These are phyloP conservation scores for Orcinus orca DNA, from an alignment of 2,113 vertebrate genomes.

Conservation along the genomic window DNA sequence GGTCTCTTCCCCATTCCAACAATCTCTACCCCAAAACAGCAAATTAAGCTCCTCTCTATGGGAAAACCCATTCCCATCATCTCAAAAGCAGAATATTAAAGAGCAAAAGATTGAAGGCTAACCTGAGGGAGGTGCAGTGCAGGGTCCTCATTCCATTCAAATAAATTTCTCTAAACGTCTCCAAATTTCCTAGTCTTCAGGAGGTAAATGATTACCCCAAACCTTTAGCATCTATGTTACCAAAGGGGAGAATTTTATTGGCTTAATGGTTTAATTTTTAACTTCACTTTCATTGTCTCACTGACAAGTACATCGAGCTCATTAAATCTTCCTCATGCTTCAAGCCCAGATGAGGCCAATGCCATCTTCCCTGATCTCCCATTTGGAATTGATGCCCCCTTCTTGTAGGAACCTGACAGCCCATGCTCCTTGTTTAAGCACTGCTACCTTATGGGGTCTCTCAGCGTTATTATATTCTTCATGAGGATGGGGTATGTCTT, in stretches of 20 bases:
- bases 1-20: neutral
- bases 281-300: conserved; percentile 45
- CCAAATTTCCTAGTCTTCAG: neutral
- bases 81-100: neutral
- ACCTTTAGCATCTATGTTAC: neutral
- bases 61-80: neutral
- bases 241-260: neutral
- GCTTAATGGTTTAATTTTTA: conserved; percentile 52
- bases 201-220: conserved; percentile 50
- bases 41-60: neutral
- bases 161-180: neutral
- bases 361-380: neutral
- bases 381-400: neutral
- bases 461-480: neutral
- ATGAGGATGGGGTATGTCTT: neutral
- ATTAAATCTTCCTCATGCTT: neutral
- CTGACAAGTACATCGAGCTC: neutral
- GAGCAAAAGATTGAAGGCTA: neutral
- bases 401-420: neutral
- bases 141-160: neutral
- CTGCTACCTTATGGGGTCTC: accelerated
- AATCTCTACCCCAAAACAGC: neutral
- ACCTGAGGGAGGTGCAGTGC: conserved; percentile 3
- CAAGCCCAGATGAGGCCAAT: neutral
- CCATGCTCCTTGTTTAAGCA: too few species aligned